Evolutionary conservation across 2,888 invertebrate species (phyloP).

Genomic region (Erannis defoliaria): DNA sequence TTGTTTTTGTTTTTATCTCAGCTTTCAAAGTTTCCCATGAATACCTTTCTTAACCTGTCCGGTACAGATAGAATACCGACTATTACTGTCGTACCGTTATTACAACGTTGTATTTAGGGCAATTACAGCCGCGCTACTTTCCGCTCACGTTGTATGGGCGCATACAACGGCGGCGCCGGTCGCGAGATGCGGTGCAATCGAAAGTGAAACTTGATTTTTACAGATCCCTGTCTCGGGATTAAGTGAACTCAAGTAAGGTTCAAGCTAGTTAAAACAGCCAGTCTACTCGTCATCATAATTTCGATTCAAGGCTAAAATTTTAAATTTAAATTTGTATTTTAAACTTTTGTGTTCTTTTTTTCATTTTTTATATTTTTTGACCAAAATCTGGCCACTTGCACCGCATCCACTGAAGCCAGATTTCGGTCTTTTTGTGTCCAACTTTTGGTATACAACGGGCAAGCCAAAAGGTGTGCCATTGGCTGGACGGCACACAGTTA

Average conservation of each 20-base stretch:
- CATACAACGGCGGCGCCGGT: background rate
- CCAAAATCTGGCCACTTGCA: no score
- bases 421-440: no score
- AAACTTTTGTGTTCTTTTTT: no score
- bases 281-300: no score
- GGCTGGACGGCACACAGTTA: no score
- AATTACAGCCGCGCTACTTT: slow-evolving; percentile 46
- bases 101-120: slow-evolving; percentile 45
- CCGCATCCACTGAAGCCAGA: no score
- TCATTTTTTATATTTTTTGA: no score
- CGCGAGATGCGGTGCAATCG: slow-evolving; percentile 16
- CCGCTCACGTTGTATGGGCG: slow-evolving; percentile 17
- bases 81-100: slow-evolving; percentile 41
- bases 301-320: no score
- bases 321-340: no score
- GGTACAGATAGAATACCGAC: slow-evolving; percentile 30
- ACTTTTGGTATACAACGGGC: no score
- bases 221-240: background rate
- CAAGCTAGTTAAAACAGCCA: background rate
- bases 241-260: background rate
- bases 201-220: slow-evolving; percentile 24
- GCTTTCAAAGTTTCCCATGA: background rate
- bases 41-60: background rate
- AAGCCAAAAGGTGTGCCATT: no score
- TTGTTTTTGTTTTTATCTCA: no score